A percentile compares a stretch with the other conserved stretches of the same genome.
phyloP scores from a whole-genome alignment of 2,797 vertebrate species.

The Diplodus sargus region DNA sequence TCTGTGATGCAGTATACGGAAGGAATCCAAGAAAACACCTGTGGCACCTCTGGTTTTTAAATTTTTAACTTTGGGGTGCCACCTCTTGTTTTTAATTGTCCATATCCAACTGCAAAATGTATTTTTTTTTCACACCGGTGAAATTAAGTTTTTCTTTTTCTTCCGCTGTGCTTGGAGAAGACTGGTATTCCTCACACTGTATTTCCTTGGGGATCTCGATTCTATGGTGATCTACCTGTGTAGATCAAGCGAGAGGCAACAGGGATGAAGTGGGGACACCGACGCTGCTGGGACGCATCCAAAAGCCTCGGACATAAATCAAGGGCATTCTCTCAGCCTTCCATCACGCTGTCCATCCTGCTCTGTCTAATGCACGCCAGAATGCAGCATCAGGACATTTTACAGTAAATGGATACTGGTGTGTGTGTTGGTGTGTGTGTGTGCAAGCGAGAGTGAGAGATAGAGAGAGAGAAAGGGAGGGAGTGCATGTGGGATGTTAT shows the following conservation, averaged over 20 bases:
- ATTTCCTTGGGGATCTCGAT: slow-evolving; percentile 1
- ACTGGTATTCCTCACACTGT: neutral
- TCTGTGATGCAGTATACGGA: neutral
- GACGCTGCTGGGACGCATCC: slow-evolving; percentile 6
- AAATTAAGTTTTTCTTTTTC: neutral
- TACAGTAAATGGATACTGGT: slow-evolving; percentile 35
- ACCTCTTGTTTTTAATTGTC: neutral
- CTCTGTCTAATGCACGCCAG: slow-evolving; percentile 32
- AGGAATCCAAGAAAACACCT: neutral
- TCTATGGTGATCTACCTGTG: neutral
- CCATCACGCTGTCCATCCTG: slow-evolving; percentile 41
- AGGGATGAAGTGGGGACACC: neutral
- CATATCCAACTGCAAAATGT: neutral
- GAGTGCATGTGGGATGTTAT: slow-evolving; percentile 28
- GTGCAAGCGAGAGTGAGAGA: neutral
- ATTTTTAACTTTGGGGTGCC: neutral
- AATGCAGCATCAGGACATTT: slow-evolving; percentile 65
- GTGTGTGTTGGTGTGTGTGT: slow-evolving; percentile 9
- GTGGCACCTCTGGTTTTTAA: neutral
- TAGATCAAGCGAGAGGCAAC: slow-evolving; percentile 2
- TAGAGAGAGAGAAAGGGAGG: too few species aligned
- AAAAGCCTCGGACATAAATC: slow-evolving; percentile 27
- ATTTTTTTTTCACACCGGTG: neutral
- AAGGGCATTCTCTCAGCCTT: slow-evolving; percentile 15
- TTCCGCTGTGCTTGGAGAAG: neutral